Conservation (phyloP, 2,113 vertebrate genomes). For the Progne subis region DNA sequence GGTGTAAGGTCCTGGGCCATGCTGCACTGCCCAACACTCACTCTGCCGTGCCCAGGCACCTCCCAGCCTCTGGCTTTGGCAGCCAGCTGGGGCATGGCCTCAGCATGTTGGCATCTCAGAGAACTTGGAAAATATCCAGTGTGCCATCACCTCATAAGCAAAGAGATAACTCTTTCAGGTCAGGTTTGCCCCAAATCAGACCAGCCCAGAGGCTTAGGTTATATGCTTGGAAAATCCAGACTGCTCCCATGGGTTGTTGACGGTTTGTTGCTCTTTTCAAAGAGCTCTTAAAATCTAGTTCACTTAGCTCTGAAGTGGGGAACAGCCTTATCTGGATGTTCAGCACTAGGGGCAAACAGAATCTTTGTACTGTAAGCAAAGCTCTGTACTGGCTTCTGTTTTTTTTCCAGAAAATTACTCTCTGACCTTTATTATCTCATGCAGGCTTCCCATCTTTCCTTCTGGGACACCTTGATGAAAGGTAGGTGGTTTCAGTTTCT, state of each 20-base stretch:
- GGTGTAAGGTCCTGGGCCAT: accelerated
- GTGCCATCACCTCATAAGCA: not conserved
- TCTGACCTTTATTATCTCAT: not conserved
- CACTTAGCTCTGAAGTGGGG: not conserved
- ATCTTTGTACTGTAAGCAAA: not conserved
- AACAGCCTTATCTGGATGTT: not conserved
- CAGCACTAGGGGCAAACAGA: not conserved
- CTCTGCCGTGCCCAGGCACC: accelerated
- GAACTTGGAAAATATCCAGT: not conserved
- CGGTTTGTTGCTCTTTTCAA: not conserved
- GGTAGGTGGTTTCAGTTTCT: slow-evolving; percentile 28
- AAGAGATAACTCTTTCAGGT: not conserved
- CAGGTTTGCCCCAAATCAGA: not conserved
- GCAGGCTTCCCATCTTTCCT: not conserved
- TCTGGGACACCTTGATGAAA: not conserved
- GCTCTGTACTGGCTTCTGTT: not conserved
- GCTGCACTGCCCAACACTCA: accelerated
- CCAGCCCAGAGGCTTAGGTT: too few species aligned
- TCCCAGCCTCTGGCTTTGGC: accelerated
- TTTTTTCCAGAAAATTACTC: not conserved
- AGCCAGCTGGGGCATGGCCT: accelerated
- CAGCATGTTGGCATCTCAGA: not conserved
- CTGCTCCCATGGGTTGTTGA: accelerated
- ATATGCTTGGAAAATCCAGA: not conserved
- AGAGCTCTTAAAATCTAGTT: not conserved